A percentile compares a stretch with the other conserved stretches of the same genome.
Conservation (phyloP, 2,888 invertebrate species). For the Pelosia muscerda region DNA sequence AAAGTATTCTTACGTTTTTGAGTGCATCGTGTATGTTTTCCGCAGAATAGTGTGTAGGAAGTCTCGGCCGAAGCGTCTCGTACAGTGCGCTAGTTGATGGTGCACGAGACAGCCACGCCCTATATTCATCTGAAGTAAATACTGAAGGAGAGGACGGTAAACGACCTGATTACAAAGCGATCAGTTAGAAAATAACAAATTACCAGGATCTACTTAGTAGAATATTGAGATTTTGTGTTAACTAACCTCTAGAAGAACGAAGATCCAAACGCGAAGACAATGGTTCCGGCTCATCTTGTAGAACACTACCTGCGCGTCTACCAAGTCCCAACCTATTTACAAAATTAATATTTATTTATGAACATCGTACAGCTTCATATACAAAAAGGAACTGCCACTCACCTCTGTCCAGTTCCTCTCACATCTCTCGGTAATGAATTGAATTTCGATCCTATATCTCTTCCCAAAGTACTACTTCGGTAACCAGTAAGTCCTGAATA, state of each 20-base stretch:
- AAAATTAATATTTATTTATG: conserved; percentile 24
- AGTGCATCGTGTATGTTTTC: conserved; percentile 96
- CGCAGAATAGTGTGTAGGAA: conserved; percentile 93
- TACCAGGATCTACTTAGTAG: neutral
- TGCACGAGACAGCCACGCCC: conserved; percentile 96
- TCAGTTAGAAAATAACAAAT: conserved; percentile 22
- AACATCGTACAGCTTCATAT: neutral
- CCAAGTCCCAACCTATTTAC: conserved; percentile 72
- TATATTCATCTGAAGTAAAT: conserved; percentile 97
- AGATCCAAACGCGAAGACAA: conserved; percentile 82
- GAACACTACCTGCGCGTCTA: conserved; percentile 79
- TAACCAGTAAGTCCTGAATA: conserved; percentile 88
- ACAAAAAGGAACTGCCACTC: conserved; percentile 40
- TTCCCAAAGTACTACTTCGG: conserved; percentile 83
- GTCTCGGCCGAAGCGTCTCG: conserved; percentile 94
- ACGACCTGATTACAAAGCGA: conserved; percentile 68
- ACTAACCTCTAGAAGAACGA: conserved; percentile 82
- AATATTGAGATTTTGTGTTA: neutral
- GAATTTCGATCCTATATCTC: conserved; percentile 89
- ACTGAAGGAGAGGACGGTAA: conserved; percentile 86
- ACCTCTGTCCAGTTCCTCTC: conserved; percentile 88
- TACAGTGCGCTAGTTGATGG: conserved; percentile 97
- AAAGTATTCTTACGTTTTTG: conserved; percentile 89
- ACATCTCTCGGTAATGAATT: conserved; percentile 91
- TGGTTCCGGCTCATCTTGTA: conserved; percentile 83